Conservation (phyloP, 1,140 invertebrate genomes). For the Drosophila guanche region DNA sequence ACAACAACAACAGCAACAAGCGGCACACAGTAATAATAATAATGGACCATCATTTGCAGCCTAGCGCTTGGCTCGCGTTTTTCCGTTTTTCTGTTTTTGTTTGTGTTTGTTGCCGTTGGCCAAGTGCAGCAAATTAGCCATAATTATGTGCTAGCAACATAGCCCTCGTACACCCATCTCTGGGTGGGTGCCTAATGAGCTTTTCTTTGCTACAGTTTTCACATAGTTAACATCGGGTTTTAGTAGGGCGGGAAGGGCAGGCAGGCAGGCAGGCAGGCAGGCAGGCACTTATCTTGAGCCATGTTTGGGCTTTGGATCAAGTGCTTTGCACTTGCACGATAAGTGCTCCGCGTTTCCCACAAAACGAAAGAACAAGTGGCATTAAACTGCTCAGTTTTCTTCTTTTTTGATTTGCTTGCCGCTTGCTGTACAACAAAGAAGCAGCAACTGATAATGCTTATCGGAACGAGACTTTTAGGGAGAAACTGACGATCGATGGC, state of each 20-base stretch:
- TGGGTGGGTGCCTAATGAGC: too few relatives aligned
- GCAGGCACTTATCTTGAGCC: conserved; percentile 39
- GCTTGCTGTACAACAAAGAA: conserved; percentile 14
- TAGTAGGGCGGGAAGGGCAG: conserved; percentile 4
- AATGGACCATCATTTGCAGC: conserved; percentile 19
- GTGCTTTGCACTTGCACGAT: conserved; percentile 57
- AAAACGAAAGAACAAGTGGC: conserved; percentile 9
- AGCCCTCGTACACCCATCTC: neutral
- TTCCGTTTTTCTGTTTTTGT: too few relatives aligned
- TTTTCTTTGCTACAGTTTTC: too few relatives aligned
- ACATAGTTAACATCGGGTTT: too few relatives aligned
- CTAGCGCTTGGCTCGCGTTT: conserved; percentile 30
- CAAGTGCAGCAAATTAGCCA: conserved; percentile 54
- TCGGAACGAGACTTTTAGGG: conserved; percentile 6
- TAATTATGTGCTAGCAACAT: conserved; percentile 35
- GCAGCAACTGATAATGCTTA: conserved; percentile 36
- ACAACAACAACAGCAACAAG: conserved; percentile 18
- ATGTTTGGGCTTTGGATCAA: conserved; percentile 47
- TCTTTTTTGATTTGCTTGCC: neutral
- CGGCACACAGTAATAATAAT: conserved; percentile 61
- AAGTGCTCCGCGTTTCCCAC: conserved; percentile 8
- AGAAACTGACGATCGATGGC: conserved; percentile 17
- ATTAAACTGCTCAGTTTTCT: conserved; percentile 6
- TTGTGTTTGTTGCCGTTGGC: neutral
- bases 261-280: too few relatives aligned